Base-by-base conservation (phyloP, 2,113 vertebrate genomes). In the Motacilla alba region DNA sequence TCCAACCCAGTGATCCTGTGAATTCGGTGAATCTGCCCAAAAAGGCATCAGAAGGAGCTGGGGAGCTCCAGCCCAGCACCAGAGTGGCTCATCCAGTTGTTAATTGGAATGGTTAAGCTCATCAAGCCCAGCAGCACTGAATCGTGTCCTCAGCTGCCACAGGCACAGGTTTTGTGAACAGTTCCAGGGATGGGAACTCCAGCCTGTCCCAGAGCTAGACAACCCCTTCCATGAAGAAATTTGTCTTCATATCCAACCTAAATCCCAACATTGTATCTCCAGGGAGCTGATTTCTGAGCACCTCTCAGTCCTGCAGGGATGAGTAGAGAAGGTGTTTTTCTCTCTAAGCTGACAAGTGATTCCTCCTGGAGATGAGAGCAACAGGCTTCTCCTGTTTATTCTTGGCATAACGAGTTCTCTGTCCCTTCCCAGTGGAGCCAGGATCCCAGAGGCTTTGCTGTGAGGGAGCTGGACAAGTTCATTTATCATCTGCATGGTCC, bases 261-360 rank as follows among this genome's bases (percentile, higher is more conserved):
- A 27, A 11, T 10, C 26, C 21, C 62, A 16, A 6, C 3, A 16
- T 1, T 46, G 16, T 13, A 0, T 3, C 5, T 0, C n/a, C 4
- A 17, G 14, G 13, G 13, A 39, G 39, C 31, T 2, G 8, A 19
- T 46, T 60, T 26, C 53, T 50, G 37, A 6, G 1, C n/a, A 13
- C 16, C 28, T 22, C 23, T 35, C n/a, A 31, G 35, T 4, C 3
- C 47, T 18, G 24, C 5, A 13, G 11, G 58, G 77, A 60, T 4
- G 15, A 52, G 20, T 8, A 37, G 47, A 72, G 52, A 52, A 83
- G 28, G 15, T 15, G 7, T 12, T 79, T 56, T 56, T 28, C 43
- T 27, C n/a, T 14, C 73, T 79, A 31, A 44, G 10, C 33, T 75
- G 52, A 17, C 35, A 50, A 60, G 20, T 4, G 30, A 39, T 23